These are phyloP conservation scores for Serrognathus titanus DNA, from an alignment of 2,888 invertebrate species.

Conservation along the genomic window DNA sequence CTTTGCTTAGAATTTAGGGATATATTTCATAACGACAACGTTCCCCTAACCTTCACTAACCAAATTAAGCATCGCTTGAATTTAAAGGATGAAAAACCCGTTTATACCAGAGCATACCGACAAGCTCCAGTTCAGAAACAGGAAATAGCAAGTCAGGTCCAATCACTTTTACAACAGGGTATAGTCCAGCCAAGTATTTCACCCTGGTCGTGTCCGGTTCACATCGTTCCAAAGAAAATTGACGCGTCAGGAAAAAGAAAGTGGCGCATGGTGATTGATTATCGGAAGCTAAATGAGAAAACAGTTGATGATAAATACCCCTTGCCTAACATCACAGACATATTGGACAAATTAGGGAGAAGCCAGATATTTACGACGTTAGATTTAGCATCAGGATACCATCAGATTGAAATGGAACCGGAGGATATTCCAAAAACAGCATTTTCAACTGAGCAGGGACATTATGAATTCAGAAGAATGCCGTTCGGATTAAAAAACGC, in stretches of 20 bases:
- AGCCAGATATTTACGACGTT: conserved; percentile 27
- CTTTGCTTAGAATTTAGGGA: conserved; percentile 17
- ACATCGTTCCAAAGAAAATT: conserved; percentile 26
- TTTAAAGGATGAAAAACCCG: conserved; percentile 20
- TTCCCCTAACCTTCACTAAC: conserved; percentile 16
- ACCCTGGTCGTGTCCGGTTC: conserved; percentile 20
- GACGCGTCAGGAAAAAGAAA: conserved; percentile 21
- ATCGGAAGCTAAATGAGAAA: conserved; percentile 28
- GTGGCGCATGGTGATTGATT: conserved; percentile 27
- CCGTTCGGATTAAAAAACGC: conserved; percentile 35
- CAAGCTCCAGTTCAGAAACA: conserved; percentile 28
- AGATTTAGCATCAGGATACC: conserved; percentile 29
- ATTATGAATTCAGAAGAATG: conserved; percentile 33
- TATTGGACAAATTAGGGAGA: conserved; percentile 32
- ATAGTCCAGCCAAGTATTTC: conserved; percentile 17
- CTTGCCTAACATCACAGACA: conserved; percentile 32
- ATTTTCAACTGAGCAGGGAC: conserved; percentile 26
- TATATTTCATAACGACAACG: conserved; percentile 20
- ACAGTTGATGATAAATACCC: conserved; percentile 33
- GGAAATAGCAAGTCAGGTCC: conserved; percentile 24
- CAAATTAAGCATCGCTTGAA: conserved; percentile 24
- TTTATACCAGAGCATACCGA: conserved; percentile 24
- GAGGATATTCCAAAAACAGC: conserved; percentile 28
- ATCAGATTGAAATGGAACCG: conserved; percentile 25
- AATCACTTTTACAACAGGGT: conserved; percentile 19